Percentiles rank a stretch among this genome's conserved stretches.
phyloP scores from a whole-genome alignment of 2,797 vertebrate species.

The Channallabes apus region DNA sequence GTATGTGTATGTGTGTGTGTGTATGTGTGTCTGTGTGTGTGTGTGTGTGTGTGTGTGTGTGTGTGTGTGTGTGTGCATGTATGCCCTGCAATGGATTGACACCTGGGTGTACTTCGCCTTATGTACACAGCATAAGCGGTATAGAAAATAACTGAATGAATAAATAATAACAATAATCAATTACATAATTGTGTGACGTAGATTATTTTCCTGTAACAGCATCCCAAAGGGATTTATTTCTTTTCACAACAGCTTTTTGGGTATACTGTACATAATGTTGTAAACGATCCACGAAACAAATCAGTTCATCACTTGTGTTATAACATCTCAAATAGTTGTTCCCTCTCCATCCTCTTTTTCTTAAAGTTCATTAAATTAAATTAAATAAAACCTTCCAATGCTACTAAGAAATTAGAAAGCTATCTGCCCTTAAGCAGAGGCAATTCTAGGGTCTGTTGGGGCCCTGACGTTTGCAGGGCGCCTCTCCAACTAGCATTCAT shows the following conservation, averaged over 20 bases:
- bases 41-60: too few relatives aligned
- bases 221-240: not conserved
- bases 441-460: too few relatives aligned
- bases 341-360: not conserved
- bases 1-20: too few relatives aligned
- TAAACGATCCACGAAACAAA: not conserved
- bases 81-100: too few relatives aligned
- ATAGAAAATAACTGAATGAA: too few relatives aligned
- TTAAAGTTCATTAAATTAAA: not conserved
- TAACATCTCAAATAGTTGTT: not conserved
- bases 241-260: not conserved
- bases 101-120: too few relatives aligned
- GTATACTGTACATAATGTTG: not conserved
- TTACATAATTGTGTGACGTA: not conserved
- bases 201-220: not conserved
- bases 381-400: not conserved
- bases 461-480: too few relatives aligned
- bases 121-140: too few relatives aligned
- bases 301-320: not conserved
- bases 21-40: too few relatives aligned
- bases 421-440: not conserved
- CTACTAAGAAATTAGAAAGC: not conserved
- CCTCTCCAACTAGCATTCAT: too few relatives aligned
- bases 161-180: not conserved
- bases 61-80: too few relatives aligned